Evolutionary conservation across 2,113 vertebrate species (phyloP).

Genomic region (Ceyx cyanopectus): DNA sequence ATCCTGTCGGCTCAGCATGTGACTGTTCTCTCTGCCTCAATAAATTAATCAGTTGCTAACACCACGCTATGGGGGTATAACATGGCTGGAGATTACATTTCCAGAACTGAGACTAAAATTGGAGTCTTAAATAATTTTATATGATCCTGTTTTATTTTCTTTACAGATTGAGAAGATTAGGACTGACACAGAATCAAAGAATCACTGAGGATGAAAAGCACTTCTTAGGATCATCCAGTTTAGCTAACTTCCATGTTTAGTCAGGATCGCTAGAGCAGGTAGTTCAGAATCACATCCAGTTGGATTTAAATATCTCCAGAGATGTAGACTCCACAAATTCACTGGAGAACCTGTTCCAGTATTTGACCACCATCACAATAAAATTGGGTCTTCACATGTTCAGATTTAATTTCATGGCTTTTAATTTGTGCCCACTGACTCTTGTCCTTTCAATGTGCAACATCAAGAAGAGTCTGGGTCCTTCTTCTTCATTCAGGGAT

Average conservation of each 20-base stretch:
- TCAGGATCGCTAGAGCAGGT: neutral
- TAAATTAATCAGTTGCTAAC: conserved; percentile 43
- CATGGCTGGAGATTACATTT: neutral
- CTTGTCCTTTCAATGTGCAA: neutral
- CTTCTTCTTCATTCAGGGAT: neutral
- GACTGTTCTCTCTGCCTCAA: neutral
- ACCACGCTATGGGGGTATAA: neutral
- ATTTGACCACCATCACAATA: neutral
- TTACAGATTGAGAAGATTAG: neutral
- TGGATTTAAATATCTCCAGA: neutral
- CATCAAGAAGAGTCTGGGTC: neutral
- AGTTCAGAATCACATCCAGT: neutral
- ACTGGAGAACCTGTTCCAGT: neutral
- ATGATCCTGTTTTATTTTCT: neutral
- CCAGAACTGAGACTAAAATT: neutral
- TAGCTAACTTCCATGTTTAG: neutral
- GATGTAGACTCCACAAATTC: neutral
- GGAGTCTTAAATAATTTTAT: neutral
- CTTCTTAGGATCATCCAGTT: neutral
- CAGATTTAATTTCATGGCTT: neutral
- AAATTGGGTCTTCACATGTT: neutral
- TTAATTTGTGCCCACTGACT: neutral
- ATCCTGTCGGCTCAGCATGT: neutral
- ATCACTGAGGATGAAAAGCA: neutral
- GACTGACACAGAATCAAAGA: neutral